Evolutionary conservation across 2,113 vertebrate genomes (phyloP).

Genomic region (Oncorhynchus tshawytscha): DNA sequence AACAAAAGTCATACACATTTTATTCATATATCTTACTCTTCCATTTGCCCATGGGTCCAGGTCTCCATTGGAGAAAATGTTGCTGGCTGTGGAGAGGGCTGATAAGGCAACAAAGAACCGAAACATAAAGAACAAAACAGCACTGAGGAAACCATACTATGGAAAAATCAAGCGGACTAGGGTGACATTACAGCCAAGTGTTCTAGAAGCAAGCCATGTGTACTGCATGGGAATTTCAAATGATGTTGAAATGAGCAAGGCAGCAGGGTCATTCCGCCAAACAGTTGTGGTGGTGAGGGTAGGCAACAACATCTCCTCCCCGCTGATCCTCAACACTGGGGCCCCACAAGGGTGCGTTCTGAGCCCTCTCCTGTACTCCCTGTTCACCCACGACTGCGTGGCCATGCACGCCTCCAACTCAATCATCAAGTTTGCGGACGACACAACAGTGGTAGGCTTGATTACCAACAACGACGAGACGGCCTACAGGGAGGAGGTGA

Average conservation of each 20-base stretch:
- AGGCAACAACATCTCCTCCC: too few species aligned
- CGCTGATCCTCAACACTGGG: too few species aligned
- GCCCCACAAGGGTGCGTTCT: too few species aligned
- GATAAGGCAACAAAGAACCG: conserved; percentile 21
- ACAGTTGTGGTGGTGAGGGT: too few species aligned
- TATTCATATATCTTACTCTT: conserved; percentile 74
- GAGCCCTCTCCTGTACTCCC: too few species aligned
- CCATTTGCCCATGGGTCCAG: conserved; percentile 94
- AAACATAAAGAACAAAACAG: conserved; percentile 1
- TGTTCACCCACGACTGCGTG: too few species aligned
- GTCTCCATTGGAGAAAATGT: conserved; percentile 95
- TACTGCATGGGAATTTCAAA: not conserved
- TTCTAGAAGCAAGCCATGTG: not conserved
- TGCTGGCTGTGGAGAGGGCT: conserved; percentile 84
- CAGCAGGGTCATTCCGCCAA: too few species aligned
- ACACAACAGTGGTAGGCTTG: too few species aligned
- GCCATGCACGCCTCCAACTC: too few species aligned
- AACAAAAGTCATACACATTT: not conserved
- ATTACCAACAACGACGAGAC: too few species aligned
- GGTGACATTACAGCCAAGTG: not conserved
- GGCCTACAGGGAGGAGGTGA: too few species aligned
- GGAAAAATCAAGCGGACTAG: not conserved
- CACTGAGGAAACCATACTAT: not conserved
- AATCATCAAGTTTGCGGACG: too few species aligned
- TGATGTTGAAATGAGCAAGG: not conserved